phyloP scores from a whole-genome alignment of 2,888 invertebrate species.

The Fabriciana adippe region DNA sequence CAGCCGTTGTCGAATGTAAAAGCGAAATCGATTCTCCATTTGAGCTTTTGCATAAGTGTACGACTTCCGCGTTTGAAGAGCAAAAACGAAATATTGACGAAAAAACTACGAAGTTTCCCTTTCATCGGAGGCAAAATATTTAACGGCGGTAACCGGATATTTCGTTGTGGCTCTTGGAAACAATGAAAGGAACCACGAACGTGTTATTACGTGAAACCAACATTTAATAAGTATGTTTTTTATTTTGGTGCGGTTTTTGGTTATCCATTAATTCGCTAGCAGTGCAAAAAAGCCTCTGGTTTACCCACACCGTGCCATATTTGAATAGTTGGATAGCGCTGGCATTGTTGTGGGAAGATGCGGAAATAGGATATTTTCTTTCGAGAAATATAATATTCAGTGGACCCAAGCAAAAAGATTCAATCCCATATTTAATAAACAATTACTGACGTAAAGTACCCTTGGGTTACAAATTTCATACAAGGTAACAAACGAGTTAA shows the following conservation, averaged over 20 bases:
- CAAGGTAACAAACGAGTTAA: constrained; percentile 5
- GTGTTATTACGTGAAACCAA: constrained; percentile 82
- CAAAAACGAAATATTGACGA: constrained; percentile 73
- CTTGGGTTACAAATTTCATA: constrained; percentile 15
- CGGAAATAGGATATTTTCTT: constrained; percentile 84
- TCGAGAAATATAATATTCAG: constrained; percentile 79
- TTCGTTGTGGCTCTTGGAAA: constrained; percentile 74
- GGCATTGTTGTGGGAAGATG: constrained; percentile 81
- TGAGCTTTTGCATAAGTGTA: constrained; percentile 78
- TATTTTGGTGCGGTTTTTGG: constrained; percentile 75
- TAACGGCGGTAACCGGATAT: constrained; percentile 82
- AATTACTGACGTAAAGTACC: constrained; percentile 32
- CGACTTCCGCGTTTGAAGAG: constrained; percentile 75
- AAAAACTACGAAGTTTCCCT: constrained; percentile 80
- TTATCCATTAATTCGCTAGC: constrained; percentile 79
- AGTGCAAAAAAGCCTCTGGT: constrained; percentile 72
- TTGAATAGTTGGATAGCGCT: constrained; percentile 78
- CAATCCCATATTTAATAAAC: constrained; percentile 23
- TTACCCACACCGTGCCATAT: constrained; percentile 69
- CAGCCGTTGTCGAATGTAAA: constrained; percentile 61
- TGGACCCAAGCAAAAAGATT: constrained; percentile 67
- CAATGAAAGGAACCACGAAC: constrained; percentile 79
- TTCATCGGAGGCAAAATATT: constrained; percentile 81
- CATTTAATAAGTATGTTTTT: constrained; percentile 79
- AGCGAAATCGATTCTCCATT: constrained; percentile 72